Evolutionary conservation across 2,888 invertebrate genomes (phyloP).

Genomic region (Actias luna): DNA sequence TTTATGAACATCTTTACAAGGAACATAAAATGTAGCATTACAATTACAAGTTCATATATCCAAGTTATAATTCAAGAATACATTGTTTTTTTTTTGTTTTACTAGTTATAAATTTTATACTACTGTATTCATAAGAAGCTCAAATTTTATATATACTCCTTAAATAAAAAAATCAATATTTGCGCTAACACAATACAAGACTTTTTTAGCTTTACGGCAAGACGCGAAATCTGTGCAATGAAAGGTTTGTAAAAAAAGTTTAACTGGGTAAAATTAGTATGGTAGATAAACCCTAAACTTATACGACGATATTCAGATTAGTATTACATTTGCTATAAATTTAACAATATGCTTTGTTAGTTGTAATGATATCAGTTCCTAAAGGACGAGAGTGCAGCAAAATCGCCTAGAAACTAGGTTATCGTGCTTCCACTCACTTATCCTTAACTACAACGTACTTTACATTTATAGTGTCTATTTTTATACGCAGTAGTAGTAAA

Average conservation of each 20-base stretch:
- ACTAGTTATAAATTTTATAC: neutral
- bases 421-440: slow-evolving; percentile 62
- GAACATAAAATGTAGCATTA: neutral
- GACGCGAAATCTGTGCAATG: neutral
- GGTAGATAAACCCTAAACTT: neutral
- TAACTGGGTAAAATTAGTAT: neutral
- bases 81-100: neutral
- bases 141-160: neutral
- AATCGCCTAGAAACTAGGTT: slow-evolving; percentile 66
- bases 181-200: neutral
- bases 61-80: slow-evolving; percentile 1
- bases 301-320: neutral
- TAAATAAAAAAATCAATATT: no score
- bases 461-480: slow-evolving; percentile 1
- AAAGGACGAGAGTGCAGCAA: slow-evolving; percentile 57
- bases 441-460: slow-evolving; percentile 43
- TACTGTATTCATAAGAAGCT: neutral
- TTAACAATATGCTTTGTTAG: slow-evolving; percentile 49
- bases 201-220: neutral
- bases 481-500: neutral
- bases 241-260: neutral
- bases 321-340: neutral
- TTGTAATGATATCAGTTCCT: slow-evolving; percentile 55
- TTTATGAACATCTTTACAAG: neutral
- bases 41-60: no score